These are phyloP conservation scores for Sacculina carcini DNA, from an alignment of 2,888 invertebrate species.

Conservation along the genomic window DNA sequence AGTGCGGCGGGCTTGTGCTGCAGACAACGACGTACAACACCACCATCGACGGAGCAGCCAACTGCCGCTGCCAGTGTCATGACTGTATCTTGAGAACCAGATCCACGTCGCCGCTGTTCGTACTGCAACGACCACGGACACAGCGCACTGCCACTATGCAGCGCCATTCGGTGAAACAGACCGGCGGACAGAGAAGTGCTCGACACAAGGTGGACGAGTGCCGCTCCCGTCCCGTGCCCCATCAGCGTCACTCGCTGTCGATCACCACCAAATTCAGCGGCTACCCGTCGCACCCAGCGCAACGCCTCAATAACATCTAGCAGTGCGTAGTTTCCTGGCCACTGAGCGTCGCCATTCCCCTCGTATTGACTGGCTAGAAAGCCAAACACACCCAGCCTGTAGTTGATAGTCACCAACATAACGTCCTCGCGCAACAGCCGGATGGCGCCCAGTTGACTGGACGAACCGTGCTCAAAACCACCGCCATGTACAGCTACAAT, in stretches of 20 bases:
- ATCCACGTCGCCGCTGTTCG: too few species aligned
- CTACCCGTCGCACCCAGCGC: slow-evolving; percentile 18
- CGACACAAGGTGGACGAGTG: background rate
- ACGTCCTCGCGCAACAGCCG: slow-evolving; percentile 22
- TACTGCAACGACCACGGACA: background rate
- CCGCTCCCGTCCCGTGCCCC: background rate
- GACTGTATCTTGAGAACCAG: background rate
- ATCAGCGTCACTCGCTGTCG: background rate
- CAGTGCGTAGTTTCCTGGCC: slow-evolving; percentile 18
- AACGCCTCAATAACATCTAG: slow-evolving; percentile 19
- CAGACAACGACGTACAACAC: slow-evolving; percentile 6
- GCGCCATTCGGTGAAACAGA: slow-evolving; percentile 15
- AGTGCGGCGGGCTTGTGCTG: slow-evolving; percentile 15
- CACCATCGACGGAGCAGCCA: background rate
- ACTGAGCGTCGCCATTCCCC: slow-evolving; percentile 14
- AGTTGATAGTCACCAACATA: slow-evolving; percentile 76
- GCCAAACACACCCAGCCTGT: slow-evolving; percentile 61
- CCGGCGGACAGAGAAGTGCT: slow-evolving; percentile 4
- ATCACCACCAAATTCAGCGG: slow-evolving; percentile 12
- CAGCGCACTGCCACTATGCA: slow-evolving; percentile 17
- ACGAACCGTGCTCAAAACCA: slow-evolving; percentile 8
- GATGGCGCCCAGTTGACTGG: slow-evolving; percentile 11
- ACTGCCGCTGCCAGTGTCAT: background rate
- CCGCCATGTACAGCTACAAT: slow-evolving; percentile 12
- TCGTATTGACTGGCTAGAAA: too few species aligned